Conservation (phyloP, 2,888 invertebrate genomes). For the Apodemia hepburni region DNA sequence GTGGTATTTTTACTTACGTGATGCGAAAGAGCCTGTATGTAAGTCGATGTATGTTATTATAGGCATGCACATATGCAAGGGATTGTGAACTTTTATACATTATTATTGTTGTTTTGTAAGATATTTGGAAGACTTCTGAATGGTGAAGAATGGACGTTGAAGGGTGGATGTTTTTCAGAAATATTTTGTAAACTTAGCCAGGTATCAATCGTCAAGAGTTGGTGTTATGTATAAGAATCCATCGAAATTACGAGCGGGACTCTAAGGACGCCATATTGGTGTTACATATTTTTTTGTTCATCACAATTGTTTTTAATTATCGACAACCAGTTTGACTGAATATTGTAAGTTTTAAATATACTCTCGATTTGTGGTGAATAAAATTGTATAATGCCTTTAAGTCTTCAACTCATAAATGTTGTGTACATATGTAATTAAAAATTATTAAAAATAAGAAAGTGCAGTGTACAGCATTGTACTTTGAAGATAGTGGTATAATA, state of each 20-base stretch:
- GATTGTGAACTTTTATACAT: conserved; percentile 76
- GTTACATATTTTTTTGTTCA: conserved; percentile 55
- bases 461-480: conserved; percentile 33
- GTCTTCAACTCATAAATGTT: conserved; percentile 55
- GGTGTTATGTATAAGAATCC: conserved; percentile 69
- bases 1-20: conserved; percentile 78
- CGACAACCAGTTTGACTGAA: conserved; percentile 4
- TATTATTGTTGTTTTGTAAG: conserved; percentile 72
- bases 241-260: conserved; percentile 57
- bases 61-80: conserved; percentile 79
- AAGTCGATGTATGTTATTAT: conserved; percentile 72
- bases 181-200: conserved; percentile 70
- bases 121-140: conserved; percentile 54
- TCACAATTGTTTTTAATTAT: conserved; percentile 41
- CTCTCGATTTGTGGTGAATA: conserved; percentile 53
- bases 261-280: conserved; percentile 74
- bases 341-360: conserved; percentile 15
- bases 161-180: conserved; percentile 53
- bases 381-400: conserved; percentile 53
- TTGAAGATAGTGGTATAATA: conserved; percentile 26
- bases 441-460: conserved; percentile 34
- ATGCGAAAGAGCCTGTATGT: conserved; percentile 55
- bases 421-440: conserved; percentile 75
- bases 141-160: conserved; percentile 46
- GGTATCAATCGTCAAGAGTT: conserved; percentile 62